Evolutionary conservation across 2,797 vertebrate species (phyloP), one percentile per base, ranked within the genome.

Genomic region (Tadarida brasiliensis): DNA sequence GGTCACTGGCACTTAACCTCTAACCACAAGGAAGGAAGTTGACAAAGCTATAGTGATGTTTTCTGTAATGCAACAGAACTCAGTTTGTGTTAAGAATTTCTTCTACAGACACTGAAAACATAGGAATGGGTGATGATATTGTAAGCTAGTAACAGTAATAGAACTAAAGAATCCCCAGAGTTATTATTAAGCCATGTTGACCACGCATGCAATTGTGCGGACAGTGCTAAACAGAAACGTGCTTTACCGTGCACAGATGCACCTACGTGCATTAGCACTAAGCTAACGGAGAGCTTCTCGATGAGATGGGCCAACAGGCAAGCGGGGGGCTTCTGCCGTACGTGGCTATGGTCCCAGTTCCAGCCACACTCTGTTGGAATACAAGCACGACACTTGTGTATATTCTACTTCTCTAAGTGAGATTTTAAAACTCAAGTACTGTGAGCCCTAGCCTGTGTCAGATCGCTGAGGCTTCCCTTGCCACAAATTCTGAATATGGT

Each of bases 41-140:
- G 49, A 85, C 16, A 87, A 94, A 93, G 28, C 33, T n/a, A 80
- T 39, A 89, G 30, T 39, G 7, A 67, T 63, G 22, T 12, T 74
- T 88, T 89, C 26, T 49, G n/a, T 51, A 61, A 71, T 22, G 5
- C 9, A n/a, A 5, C n/a, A 2, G 80, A 80, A 61, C n/a, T 70
- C 20, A 24, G 51, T 77, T 81, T 70, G 11, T 56, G 17, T 47
- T 80, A 51, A 51, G 51, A 86, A 95, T 95, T 96, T 84, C 83
- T 90, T 22, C 47, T 12, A 20, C 49, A 49, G 61, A 73, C 54
- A 74, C 26, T 78, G 35, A 54, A 94, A 81, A 92, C 11, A 26
- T 19, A 76, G 30, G 33, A 86, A 77, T 11, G 70, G 28, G 35
- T 56, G 70, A 56, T 7, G 44, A 47, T 68, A 51, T 4, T 85